Evolutionary conservation across 2,888 invertebrate species (phyloP).

Genomic region (Drosophila multiciliata): DNA sequence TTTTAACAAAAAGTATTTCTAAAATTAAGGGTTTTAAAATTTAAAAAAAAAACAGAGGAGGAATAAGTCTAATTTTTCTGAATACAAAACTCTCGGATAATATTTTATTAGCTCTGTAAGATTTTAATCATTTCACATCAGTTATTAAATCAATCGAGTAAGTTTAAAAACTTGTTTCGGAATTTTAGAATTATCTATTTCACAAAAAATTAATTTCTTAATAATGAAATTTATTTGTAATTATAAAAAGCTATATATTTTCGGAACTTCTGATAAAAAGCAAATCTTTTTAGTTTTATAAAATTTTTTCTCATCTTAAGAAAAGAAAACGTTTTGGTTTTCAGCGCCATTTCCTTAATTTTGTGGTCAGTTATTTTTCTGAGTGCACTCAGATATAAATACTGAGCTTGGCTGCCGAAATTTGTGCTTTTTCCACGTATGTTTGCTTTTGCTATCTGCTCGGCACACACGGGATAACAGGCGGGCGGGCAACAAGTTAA

Average conservation of each 20-base stretch:
- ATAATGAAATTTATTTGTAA: neutral
- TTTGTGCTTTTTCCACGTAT: slow-evolving; percentile 7
- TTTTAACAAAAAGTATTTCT: neutral
- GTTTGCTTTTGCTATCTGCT: slow-evolving; percentile 2
- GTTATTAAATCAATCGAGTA: too few species aligned
- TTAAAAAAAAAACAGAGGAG: too few species aligned
- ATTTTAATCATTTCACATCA: too few species aligned
- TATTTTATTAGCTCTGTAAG: neutral
- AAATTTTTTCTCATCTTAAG: neutral
- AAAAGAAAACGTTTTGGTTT: neutral
- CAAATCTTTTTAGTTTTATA: rapidly evolving
- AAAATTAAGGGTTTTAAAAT: neutral
- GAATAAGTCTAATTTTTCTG: neutral
- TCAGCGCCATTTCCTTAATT: neutral
- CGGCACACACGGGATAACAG: slow-evolving; percentile 5
- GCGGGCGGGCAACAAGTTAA: slow-evolving; percentile 52
- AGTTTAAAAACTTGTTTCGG: too few species aligned
- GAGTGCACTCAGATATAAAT: neutral
- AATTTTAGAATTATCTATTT: too few species aligned
- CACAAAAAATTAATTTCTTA: too few species aligned
- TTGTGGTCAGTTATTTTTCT: neutral
- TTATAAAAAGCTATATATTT: neutral
- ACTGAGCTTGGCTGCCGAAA: slow-evolving; percentile 13
- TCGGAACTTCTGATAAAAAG: rapidly evolving
- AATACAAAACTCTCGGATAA: neutral